A percentile compares a stretch with the other conserved stretches of the same genome.
Evolutionary conservation across 2,888 invertebrate species (phyloP).

Genomic region (Caradrina clavipalpis): DNA sequence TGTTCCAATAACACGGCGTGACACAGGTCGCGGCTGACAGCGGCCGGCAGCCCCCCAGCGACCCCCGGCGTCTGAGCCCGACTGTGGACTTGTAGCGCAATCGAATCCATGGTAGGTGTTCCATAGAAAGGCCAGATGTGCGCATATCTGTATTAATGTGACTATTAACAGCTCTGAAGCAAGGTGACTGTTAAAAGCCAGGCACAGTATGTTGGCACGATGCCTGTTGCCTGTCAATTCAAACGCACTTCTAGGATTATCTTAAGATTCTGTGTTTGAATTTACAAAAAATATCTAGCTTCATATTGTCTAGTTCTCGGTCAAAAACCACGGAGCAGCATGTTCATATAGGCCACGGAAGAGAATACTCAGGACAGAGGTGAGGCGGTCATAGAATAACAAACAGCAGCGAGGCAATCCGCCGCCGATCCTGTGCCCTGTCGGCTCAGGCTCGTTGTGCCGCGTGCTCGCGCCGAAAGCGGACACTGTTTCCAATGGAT

Average conservation of each 20-base stretch:
- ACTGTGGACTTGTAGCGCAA: not conserved
- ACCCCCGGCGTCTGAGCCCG: constrained; percentile 19
- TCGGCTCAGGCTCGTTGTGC: constrained; percentile 27
- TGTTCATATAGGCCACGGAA: not conserved
- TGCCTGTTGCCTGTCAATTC: no score
- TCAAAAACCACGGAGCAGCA: not conserved
- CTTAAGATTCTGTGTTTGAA: no score
- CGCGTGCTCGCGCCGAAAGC: not conserved
- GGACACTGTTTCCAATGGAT: not conserved
- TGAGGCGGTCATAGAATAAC: constrained; percentile 20
- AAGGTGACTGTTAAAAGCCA: no score
- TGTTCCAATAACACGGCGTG: constrained; percentile 50
- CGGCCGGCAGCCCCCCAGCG: constrained; percentile 17
- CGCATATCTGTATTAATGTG: not conserved
- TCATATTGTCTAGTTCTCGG: no score
- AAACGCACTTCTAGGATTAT: no score
- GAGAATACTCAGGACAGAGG: not conserved
- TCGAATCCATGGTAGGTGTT: not conserved
- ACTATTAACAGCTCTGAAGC: not conserved
- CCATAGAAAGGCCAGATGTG: not conserved
- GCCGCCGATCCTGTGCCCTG: constrained; percentile 30
- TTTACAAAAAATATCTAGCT: no score
- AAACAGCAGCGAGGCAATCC: constrained; percentile 40
- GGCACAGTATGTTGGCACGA: no score
- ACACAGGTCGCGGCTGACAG: constrained; percentile 44